Conservation (phyloP, 2,888 invertebrate genomes). For the Plutella xylostella region DNA sequence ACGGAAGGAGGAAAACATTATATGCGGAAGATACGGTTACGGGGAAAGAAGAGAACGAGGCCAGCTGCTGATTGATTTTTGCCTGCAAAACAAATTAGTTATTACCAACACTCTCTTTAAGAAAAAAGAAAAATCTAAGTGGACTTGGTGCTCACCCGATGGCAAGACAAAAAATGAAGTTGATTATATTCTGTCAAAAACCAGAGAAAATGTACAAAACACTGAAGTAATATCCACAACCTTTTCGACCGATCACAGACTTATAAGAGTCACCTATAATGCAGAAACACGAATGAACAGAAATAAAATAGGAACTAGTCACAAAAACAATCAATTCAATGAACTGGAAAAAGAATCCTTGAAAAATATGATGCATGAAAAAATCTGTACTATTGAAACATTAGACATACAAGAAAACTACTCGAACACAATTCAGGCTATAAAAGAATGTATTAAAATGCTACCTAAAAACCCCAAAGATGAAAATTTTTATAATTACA, state of each 20-base stretch:
- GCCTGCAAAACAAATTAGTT: slow-evolving; percentile 4
- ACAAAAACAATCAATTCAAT: too few species aligned
- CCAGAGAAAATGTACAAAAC: slow-evolving; percentile 3
- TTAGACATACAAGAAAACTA: too few species aligned
- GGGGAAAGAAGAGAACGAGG: slow-evolving; percentile 8
- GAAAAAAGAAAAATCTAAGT: neutral
- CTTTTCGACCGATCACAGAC: slow-evolving; percentile 2
- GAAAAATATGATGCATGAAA: too few species aligned
- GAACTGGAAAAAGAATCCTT: too few species aligned
- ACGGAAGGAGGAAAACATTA: neutral
- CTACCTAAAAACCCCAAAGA: too few species aligned
- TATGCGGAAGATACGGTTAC: neutral
- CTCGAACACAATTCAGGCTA: too few species aligned
- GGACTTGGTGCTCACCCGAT: slow-evolving; percentile 8
- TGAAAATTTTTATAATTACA: too few species aligned
- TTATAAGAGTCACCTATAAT: neutral
- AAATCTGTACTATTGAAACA: too few species aligned
- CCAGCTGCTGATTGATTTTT: slow-evolving; percentile 6
- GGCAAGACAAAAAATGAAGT: slow-evolving; percentile 7
- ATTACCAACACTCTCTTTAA: neutral
- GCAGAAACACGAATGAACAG: too few species aligned
- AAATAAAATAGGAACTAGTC: too few species aligned
- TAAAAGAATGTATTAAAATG: too few species aligned
- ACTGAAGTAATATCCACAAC: slow-evolving; percentile 1
- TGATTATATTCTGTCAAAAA: slow-evolving; percentile 1